Percentiles rank a stretch among this genome's conserved stretches.
Evolutionary conservation across 2,888 invertebrate genomes (phyloP).

Genomic region (Lypha dubia): DNA sequence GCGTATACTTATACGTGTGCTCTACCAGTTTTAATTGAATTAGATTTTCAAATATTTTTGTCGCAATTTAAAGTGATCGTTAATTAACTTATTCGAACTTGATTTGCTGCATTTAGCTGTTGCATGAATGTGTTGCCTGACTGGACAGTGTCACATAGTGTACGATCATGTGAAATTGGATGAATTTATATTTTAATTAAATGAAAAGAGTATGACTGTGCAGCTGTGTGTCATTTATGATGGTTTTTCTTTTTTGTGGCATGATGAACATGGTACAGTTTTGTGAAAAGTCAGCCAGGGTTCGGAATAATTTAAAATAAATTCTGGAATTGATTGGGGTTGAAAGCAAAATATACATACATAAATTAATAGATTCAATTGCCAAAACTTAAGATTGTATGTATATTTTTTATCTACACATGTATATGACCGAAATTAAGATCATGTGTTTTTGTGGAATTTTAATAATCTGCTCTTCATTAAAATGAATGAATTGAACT

Average conservation of each 20-base stretch:
- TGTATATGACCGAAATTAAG: no score
- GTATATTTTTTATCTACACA: no score
- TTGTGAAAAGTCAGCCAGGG: constrained; percentile 41
- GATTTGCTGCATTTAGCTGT: constrained; percentile 56
- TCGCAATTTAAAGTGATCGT: constrained; percentile 55
- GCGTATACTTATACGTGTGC: not conserved
- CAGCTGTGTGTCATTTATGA: not conserved
- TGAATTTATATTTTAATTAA: constrained; percentile 68
- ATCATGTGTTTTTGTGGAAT: no score
- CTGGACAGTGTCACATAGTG: not conserved
- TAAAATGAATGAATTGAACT: no score
- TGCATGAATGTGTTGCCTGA: not conserved
- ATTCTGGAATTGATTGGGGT: constrained; percentile 9
- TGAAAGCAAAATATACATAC: not conserved
- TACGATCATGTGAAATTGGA: not conserved
- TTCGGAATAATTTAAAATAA: constrained; percentile 42
- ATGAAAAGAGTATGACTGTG: constrained; percentile 21
- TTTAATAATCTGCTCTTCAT: no score
- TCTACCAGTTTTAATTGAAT: constrained; percentile 52
- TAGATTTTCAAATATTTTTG: constrained; percentile 61
- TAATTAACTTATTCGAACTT: constrained; percentile 71
- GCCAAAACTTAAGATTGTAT: no score
- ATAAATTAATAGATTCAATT: no score
- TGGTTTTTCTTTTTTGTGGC: not conserved
- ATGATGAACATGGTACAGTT: not conserved